Conservation (phyloP, 1,140 invertebrate species). For the Drosophila subpulchrella region DNA sequence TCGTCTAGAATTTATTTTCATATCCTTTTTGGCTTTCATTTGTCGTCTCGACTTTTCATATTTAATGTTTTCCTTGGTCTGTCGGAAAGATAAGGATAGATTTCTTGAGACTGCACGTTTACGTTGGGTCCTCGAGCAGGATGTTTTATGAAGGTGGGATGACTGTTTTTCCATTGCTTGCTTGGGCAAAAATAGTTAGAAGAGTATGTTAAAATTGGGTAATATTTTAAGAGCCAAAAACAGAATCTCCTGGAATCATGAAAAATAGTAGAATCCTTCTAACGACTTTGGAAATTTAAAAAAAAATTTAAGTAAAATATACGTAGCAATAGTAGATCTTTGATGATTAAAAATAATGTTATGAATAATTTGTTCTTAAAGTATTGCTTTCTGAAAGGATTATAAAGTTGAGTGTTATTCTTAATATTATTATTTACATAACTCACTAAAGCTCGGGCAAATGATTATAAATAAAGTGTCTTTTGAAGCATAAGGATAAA, state of each 20-base stretch:
- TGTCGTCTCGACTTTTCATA: conserved; percentile 37
- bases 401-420: too few species aligned
- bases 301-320: too few species aligned
- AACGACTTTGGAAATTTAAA: too few species aligned
- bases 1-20: conserved; percentile 23
- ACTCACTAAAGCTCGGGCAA: not conserved
- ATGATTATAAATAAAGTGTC: not conserved
- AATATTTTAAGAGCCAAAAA: not conserved
- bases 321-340: too few species aligned
- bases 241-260: too few species aligned
- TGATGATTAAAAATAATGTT: too few species aligned
- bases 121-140: not conserved
- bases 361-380: too few species aligned
- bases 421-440: too few species aligned
- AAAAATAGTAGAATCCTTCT: too few species aligned
- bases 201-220: conserved; percentile 5
- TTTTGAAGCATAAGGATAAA: not conserved
- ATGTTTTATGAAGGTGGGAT: not conserved
- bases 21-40: conserved; percentile 24
- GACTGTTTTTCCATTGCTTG: conserved; percentile 3
- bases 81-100: conserved; percentile 13
- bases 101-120: conserved; percentile 14
- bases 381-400: too few species aligned
- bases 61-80: conserved; percentile 4
- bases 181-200: not conserved